A percentile compares a stretch with the other conserved stretches of the same genome.
Evolutionary conservation across 2,888 invertebrate species (phyloP).

Genomic region (Caenorhabditis sp.): DNA sequence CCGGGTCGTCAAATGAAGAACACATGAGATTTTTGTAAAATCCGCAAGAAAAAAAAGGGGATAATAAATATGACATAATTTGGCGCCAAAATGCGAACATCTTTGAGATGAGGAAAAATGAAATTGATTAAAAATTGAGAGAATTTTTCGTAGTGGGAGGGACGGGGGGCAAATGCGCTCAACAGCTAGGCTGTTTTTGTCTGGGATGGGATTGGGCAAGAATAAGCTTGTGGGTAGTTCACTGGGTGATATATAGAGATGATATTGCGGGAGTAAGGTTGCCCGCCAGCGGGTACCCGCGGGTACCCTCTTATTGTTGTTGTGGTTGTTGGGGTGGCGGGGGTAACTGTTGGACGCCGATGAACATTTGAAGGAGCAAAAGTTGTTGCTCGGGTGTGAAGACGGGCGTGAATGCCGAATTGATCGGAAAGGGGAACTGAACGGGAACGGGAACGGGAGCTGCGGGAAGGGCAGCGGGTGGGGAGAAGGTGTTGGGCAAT

Average conservation of each 20-base stretch:
- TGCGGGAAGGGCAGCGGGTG: too few relatives aligned
- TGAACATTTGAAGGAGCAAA: too few relatives aligned
- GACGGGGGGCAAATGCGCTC: not conserved
- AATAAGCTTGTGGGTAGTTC: too few relatives aligned
- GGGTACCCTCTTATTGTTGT: too few relatives aligned
- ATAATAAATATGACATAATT: not conserved
- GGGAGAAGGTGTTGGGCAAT: not conserved
- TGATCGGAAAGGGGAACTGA: not conserved
- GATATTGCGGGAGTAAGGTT: too few relatives aligned
- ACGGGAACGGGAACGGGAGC: too few relatives aligned
- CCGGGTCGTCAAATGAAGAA: conserved; percentile 5
- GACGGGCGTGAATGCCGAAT: not conserved
- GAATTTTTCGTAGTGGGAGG: not conserved
- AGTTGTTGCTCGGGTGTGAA: not conserved
- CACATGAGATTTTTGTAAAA: not conserved
- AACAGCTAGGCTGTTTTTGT: conserved; percentile 1
- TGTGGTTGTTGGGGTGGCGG: too few relatives aligned
- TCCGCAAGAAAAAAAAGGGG: not conserved
- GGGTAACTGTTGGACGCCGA: too few relatives aligned
- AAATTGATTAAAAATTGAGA: not conserved
- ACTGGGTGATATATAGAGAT: too few relatives aligned
- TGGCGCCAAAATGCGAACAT: not conserved
- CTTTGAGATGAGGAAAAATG: not conserved
- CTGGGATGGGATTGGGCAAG: not conserved
- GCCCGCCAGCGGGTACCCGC: too few relatives aligned